Base-by-base conservation (phyloP, 2,113 vertebrate species). In the Poecilia latipinna region DNA sequence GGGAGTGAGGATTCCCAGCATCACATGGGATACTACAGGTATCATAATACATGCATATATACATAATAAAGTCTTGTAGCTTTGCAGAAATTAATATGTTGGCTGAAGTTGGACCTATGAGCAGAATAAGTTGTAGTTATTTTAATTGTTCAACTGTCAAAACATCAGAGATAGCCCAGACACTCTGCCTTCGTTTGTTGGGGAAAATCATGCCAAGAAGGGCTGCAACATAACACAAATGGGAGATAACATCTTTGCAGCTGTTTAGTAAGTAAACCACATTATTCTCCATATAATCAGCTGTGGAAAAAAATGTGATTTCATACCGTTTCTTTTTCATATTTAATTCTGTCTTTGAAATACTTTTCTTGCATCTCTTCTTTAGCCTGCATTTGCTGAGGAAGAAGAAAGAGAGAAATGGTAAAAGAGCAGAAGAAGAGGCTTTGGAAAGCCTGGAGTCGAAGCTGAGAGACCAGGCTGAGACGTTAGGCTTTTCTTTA, bases 21-120 rank as follows among this genome's bases (percentile, higher is more conserved):
- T 89, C 98, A 99, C 89, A 94, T 99, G 89, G 98, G 98, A n/a
- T 99, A 99, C 92, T 99, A 95, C 95, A 97, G 97, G 97, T 99
- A 95, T 15, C 2, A 3, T 29, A 29, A 29, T 29, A 29, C 29
- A 29, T 29, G 3, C 29, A 29, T 29, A 29, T 29, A 29, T 29
- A 29, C 29, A 29, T 71, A 35, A n/a, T 51, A 29, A 8, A 12
- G 12, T 54, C 3, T 8, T 61, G 12, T 42, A 28, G 29, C 39
- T 32, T 29, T 68, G 6, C 11, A 61, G 28, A 39, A 19, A 19
- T 65, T 22, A 61, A 6, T 68, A 10, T 44, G 51, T 24, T 13
- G 44, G 32, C 62, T 82, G 42, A 61, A 61, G 15, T 22, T 17
- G 12, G 42, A 54, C 54, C 0, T 4, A 26, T 39, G 31, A 28